Evolutionary conservation across 1,140 invertebrate species (phyloP), one percentile per base, ranked within the genome.

Genomic region (Hycleus cichorii): DNA sequence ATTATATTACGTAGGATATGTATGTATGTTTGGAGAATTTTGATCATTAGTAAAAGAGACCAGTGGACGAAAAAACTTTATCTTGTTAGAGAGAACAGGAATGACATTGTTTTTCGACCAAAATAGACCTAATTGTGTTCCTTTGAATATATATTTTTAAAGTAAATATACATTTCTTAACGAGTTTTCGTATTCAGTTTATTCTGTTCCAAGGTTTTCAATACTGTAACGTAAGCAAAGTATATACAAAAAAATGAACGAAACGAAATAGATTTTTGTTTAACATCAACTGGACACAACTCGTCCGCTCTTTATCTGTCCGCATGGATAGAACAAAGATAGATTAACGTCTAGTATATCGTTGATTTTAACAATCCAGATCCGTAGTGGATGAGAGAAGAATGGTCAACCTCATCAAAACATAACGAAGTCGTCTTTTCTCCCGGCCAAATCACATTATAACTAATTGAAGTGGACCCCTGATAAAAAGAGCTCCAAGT

Each of bases 341-440:
- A n/a, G 10, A 4, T 32, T 32, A 32, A 5, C 7, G 32, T 32
- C 26, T 7, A 10, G 42, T 32, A 32, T 46, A 44, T 32, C 51
- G 26, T 53, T 42, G 44, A 32, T 53, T 53, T 53, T 32, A 32
- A 32, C 32, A 32, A 32, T 32, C 32, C 7, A 32, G 4, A 32
- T 32, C 32, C 32, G 4, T 32, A 32, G 32, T 45, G 45, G 60
- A 63, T 55, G 60, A 32, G 32, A 63, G 62, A 68, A 66, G 64
- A 66, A 68, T 67, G 67, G 66, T 59, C 68, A 68, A 60, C 66
- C 62, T 69, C 66, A 69, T 69, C 65, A 69, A 69, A 69, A 69
- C 61, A 69, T 69, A 69, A 69, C 68, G 68, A 69, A 67, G 65
- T 68, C 18, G 18, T 18, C 66, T 67, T 67, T 69, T 68, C 66